These are phyloP conservation scores for Andricus grossulariae DNA, from an alignment of 1,140 invertebrate genomes.

Conservation along the genomic window DNA sequence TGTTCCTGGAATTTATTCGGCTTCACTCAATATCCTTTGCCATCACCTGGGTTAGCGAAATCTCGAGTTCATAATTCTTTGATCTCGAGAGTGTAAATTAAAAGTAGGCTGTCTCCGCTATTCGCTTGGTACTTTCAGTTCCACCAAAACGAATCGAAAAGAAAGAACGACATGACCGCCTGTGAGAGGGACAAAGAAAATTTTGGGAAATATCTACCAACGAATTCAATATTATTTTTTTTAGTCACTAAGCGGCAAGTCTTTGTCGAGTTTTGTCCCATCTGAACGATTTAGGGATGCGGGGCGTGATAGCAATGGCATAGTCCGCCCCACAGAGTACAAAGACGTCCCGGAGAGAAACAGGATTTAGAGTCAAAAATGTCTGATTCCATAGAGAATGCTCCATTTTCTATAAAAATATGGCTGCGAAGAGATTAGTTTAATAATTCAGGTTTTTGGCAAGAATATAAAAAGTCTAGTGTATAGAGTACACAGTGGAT, in stretches of 20 bases:
- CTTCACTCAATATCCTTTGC: conserved; percentile 4
- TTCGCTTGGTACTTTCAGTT: neutral
- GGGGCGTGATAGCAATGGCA: conserved; percentile 17
- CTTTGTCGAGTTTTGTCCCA: conserved; percentile 2
- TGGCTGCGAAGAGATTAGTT: neutral
- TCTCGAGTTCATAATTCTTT: neutral
- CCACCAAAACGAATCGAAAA: conserved; percentile 4
- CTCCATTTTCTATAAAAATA: conserved; percentile 11
- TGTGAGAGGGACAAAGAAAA: conserved; percentile 19
- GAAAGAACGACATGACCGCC: conserved; percentile 6
- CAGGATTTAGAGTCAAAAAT: conserved; percentile 11
- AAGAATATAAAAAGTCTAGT: neutral
- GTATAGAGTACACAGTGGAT: neutral
- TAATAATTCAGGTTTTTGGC: neutral
- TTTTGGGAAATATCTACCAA: conserved; percentile 21
- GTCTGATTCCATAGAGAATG: neutral
- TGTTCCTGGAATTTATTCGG: conserved; percentile 12
- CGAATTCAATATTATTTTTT: neutral
- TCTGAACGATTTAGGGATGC: conserved; percentile 19
- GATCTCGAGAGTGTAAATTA: conserved; percentile 3
- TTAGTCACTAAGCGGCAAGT: neutral
- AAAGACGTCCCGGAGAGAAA: conserved; percentile 18
- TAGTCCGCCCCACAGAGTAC: conserved; percentile 13
- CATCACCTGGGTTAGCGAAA: conserved; percentile 4
- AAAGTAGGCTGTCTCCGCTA: conserved; percentile 12